Evolutionary conservation across 2,888 invertebrate genomes (phyloP), one percentile per base, ranked within the genome.

Genomic region (Plemyria rubiginata): DNA sequence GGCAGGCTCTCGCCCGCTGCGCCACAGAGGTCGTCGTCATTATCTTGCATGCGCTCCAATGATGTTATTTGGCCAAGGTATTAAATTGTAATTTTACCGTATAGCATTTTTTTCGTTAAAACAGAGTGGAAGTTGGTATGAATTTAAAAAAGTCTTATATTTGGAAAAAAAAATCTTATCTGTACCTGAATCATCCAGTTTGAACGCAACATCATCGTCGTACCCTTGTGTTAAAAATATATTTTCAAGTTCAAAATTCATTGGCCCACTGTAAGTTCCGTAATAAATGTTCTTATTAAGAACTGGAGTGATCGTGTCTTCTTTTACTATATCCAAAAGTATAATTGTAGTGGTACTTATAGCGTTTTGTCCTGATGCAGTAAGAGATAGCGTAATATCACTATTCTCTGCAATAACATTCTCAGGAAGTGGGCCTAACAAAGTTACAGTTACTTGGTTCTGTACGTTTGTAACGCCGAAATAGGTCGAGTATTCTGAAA

Each of bases 301-400:
- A 22, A 84, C 72, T 40, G 88, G 89, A 60, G 88, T 87, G 2
- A 70, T 70, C 3, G 65, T 65, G 68, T 88, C 88, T 45, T 83
- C 78, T 74, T 85, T 86, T 73, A 88, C 78, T 70, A 91, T 75
- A 64, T 87, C 83, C 52, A 93, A 64, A 41, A 88, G 57, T 53
- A 93, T 69, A 65, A 70, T 81, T 45, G 87, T 80, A 2, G 79
- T 80, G 36, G 86, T 70, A 54, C 76, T 70, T 64, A 82, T 60
- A 4, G 88, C 81, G 62, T 83, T 80, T 11, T 75, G 55, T 38
- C 79, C 86, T 60, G 77, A 76, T 59, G 92, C 92, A 55, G 71
- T 71, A 12, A 92, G 67, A 32, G 74, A 81, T 54, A 92, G 69
- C 28, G 79, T 66, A 61, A 92, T 65, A 65, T 82, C 72, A 74